phyloP scores from a whole-genome alignment of 2,888 invertebrate genomes.

The Bruchidius siliquastri region DNA sequence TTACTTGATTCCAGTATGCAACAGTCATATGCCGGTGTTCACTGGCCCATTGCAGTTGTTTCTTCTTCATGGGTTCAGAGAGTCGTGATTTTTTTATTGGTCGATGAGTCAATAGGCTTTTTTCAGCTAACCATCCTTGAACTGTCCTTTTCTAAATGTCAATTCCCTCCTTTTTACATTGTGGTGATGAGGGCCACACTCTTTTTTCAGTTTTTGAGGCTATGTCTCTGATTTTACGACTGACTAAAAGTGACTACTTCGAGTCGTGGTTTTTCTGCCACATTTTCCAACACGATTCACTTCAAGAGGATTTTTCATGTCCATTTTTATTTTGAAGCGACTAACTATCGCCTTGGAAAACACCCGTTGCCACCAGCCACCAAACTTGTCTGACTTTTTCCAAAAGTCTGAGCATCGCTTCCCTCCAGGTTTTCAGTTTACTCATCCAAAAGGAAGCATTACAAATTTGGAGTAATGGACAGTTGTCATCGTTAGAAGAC shows the following conservation, averaged over 20 bases:
- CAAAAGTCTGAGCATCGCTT: too few species aligned
- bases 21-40: conserved; percentile 9
- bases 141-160: not conserved
- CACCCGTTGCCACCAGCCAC: too few species aligned
- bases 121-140: conserved; percentile 3
- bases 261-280: conserved; percentile 5
- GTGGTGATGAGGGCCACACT: conserved; percentile 1
- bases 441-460: too few species aligned
- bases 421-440: too few species aligned
- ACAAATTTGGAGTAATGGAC: too few species aligned
- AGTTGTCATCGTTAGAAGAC: too few species aligned
- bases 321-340: not conserved
- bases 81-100: conserved; percentile 3
- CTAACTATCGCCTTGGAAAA: not conserved
- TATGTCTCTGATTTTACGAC: conserved; percentile 3
- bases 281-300: conserved; percentile 4
- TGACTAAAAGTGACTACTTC: not conserved
- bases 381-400: too few species aligned
- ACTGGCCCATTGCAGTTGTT: conserved; percentile 5
- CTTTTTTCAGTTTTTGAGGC: conserved; percentile 4
- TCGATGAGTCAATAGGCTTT: not conserved
- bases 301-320: not conserved
- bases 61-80: conserved; percentile 4
- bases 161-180: conserved; percentile 3
- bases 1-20: conserved; percentile 6